phyloP scores from a whole-genome alignment of 2,797 vertebrate genomes.

The Macropodus opercularis region DNA sequence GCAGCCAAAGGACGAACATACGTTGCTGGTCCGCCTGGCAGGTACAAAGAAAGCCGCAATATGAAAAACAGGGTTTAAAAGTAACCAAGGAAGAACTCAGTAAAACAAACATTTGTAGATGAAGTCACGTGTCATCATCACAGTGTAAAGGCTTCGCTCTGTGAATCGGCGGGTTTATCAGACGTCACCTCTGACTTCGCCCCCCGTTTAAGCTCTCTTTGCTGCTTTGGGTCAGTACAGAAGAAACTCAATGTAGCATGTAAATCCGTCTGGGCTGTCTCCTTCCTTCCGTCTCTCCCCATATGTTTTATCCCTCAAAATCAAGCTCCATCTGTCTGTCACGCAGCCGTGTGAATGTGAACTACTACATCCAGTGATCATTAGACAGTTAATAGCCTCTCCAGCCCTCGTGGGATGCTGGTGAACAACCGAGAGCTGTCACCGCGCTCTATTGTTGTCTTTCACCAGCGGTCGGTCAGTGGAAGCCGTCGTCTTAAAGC shows the following conservation, averaged over 20 bases:
- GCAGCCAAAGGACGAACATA: slow-evolving; percentile 42
- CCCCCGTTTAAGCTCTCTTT: no score
- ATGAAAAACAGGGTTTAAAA: slow-evolving; percentile 12
- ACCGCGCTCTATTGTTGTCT: slow-evolving; percentile 39
- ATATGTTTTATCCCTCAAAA: slow-evolving; percentile 67
- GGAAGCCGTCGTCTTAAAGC: slow-evolving; percentile 48
- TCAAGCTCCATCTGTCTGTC: slow-evolving; percentile 67
- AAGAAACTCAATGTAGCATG: slow-evolving; percentile 28
- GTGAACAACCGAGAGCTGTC: slow-evolving; percentile 59
- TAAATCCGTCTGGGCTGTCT: slow-evolving; percentile 63
- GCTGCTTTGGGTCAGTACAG: slow-evolving; percentile 40
- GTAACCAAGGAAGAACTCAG: neutral
- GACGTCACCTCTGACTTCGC: no score
- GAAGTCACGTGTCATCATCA: slow-evolving; percentile 37
- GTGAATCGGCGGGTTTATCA: no score
- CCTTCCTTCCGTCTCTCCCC: slow-evolving; percentile 51
- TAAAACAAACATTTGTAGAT: neutral
- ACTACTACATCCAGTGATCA: slow-evolving; percentile 64
- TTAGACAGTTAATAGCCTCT: slow-evolving; percentile 62
- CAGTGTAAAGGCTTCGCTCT: slow-evolving; percentile 44
- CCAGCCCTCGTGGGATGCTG: slow-evolving; percentile 60
- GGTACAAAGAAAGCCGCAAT: slow-evolving; percentile 4
- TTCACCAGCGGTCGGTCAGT: slow-evolving; percentile 39
- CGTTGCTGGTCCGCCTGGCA: slow-evolving; percentile 20
- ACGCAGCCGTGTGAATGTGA: slow-evolving; percentile 47